Conservation (phyloP, 2,797 vertebrate species). For the Myripristis jacobus region DNA sequence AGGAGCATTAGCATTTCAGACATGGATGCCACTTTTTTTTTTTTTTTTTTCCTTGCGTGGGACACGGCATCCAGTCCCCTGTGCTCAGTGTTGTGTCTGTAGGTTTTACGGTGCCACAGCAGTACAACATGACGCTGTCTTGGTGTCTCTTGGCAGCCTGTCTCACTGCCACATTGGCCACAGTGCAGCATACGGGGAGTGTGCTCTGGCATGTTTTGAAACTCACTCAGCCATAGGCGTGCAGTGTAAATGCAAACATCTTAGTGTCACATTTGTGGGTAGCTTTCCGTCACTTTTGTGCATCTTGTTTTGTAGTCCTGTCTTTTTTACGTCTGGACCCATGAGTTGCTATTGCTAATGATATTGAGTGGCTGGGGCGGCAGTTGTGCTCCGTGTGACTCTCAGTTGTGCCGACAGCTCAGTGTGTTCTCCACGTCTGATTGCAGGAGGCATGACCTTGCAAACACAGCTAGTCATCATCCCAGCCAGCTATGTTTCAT, state of each 20-base stretch:
- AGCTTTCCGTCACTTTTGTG: neutral
- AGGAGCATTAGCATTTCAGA: constrained; percentile 62
- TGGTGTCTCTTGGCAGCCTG: constrained; percentile 24
- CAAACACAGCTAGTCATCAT: constrained; percentile 26
- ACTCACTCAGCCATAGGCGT: neutral
- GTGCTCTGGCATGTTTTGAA: neutral
- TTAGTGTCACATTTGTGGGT: neutral
- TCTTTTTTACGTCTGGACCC: neutral
- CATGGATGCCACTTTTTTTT: constrained; percentile 44
- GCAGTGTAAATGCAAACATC: neutral
- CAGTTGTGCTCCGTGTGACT: neutral
- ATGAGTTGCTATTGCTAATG: neutral
- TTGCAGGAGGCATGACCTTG: constrained; percentile 47
- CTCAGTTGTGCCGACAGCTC: constrained; percentile 14
- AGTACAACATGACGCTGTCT: neutral
- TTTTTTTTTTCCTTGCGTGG: too few relatives aligned
- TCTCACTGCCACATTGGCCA: constrained; percentile 4
- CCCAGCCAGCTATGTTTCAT: neutral
- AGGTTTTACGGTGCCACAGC: constrained; percentile 11
- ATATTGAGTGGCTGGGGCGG: neutral
- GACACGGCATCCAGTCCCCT: constrained; percentile 20
- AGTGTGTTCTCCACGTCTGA: constrained; percentile 27
- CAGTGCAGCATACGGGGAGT: constrained; percentile 28
- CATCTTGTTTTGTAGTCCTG: neutral
- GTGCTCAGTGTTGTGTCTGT: neutral